Conservation (phyloP, 2,113 vertebrate genomes). For the Bettongia penicillata region DNA sequence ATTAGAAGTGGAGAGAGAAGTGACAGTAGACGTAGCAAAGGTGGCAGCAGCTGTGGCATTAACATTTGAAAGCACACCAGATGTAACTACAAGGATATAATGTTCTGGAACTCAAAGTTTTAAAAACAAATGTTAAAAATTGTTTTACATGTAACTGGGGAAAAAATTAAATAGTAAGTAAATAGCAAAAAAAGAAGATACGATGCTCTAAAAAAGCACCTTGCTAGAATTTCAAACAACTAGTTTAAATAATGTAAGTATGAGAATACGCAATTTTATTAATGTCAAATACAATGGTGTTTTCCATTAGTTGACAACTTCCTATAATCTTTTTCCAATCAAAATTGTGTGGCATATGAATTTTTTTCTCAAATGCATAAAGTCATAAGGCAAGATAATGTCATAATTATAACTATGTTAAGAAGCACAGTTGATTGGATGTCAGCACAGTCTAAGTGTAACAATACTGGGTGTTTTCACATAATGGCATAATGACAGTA, state of each 20-base stretch:
- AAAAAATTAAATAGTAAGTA: no score
- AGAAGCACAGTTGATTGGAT: conserved; percentile 73
- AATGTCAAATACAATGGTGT: conserved; percentile 48
- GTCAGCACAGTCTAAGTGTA: conserved; percentile 77
- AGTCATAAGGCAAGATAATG: conserved; percentile 69
- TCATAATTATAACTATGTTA: conserved; percentile 79
- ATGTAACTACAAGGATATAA: neutral
- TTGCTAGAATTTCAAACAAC: conserved; percentile 34
- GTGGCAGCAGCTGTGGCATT: neutral
- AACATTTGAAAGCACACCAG: neutral
- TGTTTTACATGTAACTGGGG: no score
- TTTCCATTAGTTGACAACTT: conserved; percentile 55
- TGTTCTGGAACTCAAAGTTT: neutral
- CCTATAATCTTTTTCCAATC: conserved; percentile 56
- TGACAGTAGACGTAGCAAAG: neutral
- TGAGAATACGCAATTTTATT: conserved; percentile 43
- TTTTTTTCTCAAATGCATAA: conserved; percentile 68
- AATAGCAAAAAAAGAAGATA: neutral
- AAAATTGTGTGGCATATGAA: conserved; percentile 60
- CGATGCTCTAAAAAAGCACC: conserved; percentile 34
- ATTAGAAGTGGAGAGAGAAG: neutral
- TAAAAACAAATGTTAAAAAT: no score
- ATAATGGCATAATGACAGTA: conserved; percentile 69
- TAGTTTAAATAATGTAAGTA: conserved; percentile 51
- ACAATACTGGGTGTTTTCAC: conserved; percentile 72